Conservation (phyloP, 2,888 invertebrate genomes). For the Drosophila borealis region DNA sequence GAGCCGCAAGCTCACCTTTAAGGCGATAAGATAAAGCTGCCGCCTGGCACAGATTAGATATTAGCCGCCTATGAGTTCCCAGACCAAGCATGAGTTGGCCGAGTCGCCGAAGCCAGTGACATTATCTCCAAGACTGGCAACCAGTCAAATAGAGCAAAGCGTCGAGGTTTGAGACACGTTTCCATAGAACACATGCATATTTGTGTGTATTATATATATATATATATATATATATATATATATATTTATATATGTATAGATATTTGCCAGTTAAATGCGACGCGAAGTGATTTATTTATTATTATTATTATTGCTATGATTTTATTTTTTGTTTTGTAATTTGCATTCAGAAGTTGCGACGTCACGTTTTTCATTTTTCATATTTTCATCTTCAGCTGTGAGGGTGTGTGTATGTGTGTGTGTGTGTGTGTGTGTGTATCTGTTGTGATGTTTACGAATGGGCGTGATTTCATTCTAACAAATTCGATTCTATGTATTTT, state of each 20-base stretch:
- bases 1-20: constrained; percentile 77
- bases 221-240: too few relatives aligned
- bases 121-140: constrained; percentile 43
- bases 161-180: constrained; percentile 44
- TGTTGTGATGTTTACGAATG: constrained; percentile 65
- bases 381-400: constrained; percentile 24
- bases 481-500: constrained; percentile 74
- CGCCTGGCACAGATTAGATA: constrained; percentile 51
- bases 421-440: constrained; percentile 21
- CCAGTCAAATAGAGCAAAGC: constrained; percentile 25
- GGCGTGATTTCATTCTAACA: constrained; percentile 74
- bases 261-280: neutral
- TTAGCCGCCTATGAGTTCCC: constrained; percentile 42
- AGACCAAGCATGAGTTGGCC: constrained; percentile 55
- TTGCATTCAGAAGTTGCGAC: constrained; percentile 20
- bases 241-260: neutral
- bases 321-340: neutral
- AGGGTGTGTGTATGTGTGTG: constrained; percentile 18
- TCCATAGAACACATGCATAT: neutral
- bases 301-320: neutral
- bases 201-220: too few relatives aligned
- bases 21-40: constrained; percentile 73
- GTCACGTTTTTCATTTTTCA: constrained; percentile 28
- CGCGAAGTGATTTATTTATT: neutral
- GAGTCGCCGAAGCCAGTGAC: constrained; percentile 34